Evolutionary conservation across 2,888 invertebrate genomes (phyloP).

Genomic region (Sturmia bella): DNA sequence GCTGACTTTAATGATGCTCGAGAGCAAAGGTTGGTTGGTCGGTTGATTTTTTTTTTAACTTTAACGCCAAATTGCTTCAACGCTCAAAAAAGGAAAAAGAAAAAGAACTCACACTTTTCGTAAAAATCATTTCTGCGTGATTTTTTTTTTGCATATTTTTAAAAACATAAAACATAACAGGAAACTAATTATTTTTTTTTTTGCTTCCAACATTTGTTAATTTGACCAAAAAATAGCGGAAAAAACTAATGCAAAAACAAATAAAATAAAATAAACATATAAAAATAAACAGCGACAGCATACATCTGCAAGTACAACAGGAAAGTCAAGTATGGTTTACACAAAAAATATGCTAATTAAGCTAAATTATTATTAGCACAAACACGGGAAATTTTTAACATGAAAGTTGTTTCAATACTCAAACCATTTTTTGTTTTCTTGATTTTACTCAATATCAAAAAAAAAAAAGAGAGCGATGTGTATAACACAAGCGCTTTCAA

Average conservation of each 20-base stretch:
- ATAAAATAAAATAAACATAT: background rate
- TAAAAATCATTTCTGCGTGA: conserved; percentile 21
- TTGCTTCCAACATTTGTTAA: background rate
- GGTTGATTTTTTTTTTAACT: background rate
- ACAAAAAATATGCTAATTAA: conserved; percentile 42
- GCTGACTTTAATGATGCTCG: conserved; percentile 55
- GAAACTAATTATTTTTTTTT: conserved; percentile 48
- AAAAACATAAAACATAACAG: conserved; percentile 37
- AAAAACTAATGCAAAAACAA: conserved; percentile 5
- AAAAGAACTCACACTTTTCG: conserved; percentile 22
- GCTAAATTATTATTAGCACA: background rate
- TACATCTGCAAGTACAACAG: background rate
- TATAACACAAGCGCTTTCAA: no score
- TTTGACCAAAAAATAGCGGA: conserved; percentile 7
- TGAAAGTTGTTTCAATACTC: no score
- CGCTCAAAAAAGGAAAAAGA: background rate
- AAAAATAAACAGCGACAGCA: background rate
- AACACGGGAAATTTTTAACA: no score
- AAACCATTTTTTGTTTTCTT: no score
- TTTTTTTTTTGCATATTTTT: conserved; percentile 9
- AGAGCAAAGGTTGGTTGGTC: conserved; percentile 48
- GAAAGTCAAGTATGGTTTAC: conserved; percentile 44
- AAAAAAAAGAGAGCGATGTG: no score
- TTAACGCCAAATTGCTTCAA: background rate
- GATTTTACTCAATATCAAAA: no score